These are phyloP conservation scores for Scomber colias DNA, from an alignment of 2,113 vertebrate species.

Conservation along the genomic window DNA sequence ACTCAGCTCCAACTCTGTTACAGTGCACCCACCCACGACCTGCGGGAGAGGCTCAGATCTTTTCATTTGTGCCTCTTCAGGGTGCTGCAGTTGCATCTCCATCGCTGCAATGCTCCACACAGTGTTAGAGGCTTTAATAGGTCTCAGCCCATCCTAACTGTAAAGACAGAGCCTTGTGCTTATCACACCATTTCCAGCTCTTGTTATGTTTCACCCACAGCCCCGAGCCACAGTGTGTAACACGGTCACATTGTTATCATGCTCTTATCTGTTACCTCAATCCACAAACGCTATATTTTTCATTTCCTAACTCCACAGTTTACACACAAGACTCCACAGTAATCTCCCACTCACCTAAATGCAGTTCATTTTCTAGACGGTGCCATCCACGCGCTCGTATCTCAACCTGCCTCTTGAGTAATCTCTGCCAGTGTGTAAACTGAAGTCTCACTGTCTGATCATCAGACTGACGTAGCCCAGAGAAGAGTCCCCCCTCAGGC, in stretches of 20 bases:
- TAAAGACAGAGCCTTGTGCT: slow-evolving; percentile 54
- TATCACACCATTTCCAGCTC: slow-evolving; percentile 65
- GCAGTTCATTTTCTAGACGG: slow-evolving; percentile 54
- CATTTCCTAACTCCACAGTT: slow-evolving; percentile 66
- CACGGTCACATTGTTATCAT: slow-evolving; percentile 60
- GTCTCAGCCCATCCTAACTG: slow-evolving; percentile 41
- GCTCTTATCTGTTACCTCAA: slow-evolving; percentile 73
- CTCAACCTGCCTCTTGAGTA: slow-evolving; percentile 54
- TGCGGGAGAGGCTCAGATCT: slow-evolving; percentile 45
- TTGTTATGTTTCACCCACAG: slow-evolving; percentile 63
- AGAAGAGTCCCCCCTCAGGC: slow-evolving; percentile 67
- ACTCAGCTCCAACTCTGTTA: slow-evolving; percentile 60
- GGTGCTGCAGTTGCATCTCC: slow-evolving; percentile 58
- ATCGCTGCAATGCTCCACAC: slow-evolving; percentile 52
- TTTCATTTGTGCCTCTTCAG: slow-evolving; percentile 60
- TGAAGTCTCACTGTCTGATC: slow-evolving; percentile 73
- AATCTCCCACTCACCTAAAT: slow-evolving; percentile 53
- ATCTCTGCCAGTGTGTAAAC: slow-evolving; percentile 66
- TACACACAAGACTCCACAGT: slow-evolving; percentile 48
- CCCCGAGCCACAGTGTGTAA: slow-evolving; percentile 45
- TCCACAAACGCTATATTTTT: slow-evolving; percentile 61
- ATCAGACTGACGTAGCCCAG: slow-evolving; percentile 70
- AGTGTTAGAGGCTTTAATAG: slow-evolving; percentile 55
- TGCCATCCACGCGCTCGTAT: slow-evolving; percentile 24
- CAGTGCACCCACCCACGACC: slow-evolving; percentile 52